phyloP scores from a whole-genome alignment of 2,888 invertebrate species.

The Cantharis rufa region DNA sequence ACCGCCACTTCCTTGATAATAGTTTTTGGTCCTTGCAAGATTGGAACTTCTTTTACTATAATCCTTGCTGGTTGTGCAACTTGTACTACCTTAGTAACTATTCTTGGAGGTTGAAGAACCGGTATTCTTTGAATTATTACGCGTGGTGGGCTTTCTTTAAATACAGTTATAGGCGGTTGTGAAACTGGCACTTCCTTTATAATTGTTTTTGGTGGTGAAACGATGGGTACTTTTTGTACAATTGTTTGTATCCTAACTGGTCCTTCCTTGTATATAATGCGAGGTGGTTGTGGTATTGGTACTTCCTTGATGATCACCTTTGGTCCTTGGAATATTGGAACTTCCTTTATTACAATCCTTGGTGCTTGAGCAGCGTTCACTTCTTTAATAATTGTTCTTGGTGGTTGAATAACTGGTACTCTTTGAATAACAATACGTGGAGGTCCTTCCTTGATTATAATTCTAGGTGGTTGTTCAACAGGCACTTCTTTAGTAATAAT shows the following conservation, averaged over 20 bases:
- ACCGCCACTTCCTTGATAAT: not conserved
- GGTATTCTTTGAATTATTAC: not conserved
- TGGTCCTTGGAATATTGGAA: not conserved
- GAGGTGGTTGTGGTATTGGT: not conserved
- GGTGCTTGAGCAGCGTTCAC: constrained; percentile 8
- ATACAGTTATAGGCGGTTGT: not conserved
- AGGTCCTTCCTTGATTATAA: not conserved
- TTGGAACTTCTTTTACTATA: constrained; percentile 10
- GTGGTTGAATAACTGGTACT: not conserved
- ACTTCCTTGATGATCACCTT: not conserved
- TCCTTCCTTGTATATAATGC: not conserved
- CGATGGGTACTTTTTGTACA: not conserved
- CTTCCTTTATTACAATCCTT: constrained; percentile 11
- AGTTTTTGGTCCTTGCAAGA: not conserved
- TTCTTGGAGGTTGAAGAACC: not conserved
- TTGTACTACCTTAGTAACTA: not conserved
- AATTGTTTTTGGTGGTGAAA: not conserved
- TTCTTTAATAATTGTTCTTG: constrained; percentile 8
- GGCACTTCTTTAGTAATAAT: not conserved
- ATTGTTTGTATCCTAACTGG: not conserved
- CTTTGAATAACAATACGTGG: not conserved
- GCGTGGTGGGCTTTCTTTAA: no score
- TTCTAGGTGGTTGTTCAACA: not conserved
- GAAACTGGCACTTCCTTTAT: not conserved
- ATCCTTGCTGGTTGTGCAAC: constrained; percentile 4